Evolutionary conservation across 2,888 invertebrate genomes (phyloP).

Genomic region (Morpho deidamia): DNA sequence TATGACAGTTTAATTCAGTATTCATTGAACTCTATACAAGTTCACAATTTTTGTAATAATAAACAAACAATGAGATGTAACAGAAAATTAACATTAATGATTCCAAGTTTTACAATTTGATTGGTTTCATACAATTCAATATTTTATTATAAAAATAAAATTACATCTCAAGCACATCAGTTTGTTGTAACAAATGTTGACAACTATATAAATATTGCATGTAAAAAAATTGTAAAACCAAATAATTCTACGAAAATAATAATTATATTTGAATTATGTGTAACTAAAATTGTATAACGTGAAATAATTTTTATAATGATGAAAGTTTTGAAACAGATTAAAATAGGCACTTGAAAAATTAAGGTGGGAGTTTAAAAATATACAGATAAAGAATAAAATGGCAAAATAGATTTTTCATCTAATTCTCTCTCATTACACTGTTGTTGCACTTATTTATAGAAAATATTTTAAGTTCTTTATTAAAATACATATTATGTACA

Average conservation of each 20-base stretch:
- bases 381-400: conserved; percentile 49
- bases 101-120: conserved; percentile 7
- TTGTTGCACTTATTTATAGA: conserved; percentile 70
- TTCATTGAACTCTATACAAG: conserved; percentile 61
- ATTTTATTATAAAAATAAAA: conserved; percentile 21
- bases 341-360: conserved; percentile 53
- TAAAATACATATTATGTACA: conserved; percentile 65
- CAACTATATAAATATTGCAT: conserved; percentile 7
- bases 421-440: conserved; percentile 73
- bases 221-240: conserved; percentile 1
- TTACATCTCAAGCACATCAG: conserved; percentile 12
- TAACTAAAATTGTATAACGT: not conserved
- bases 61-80: conserved; percentile 44
- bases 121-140: conserved; percentile 9
- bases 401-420: conserved; percentile 46
- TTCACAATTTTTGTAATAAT: conserved; percentile 51
- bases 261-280: not conserved
- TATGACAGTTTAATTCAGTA: conserved; percentile 64
- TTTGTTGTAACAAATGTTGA: conserved; percentile 19
- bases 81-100: conserved; percentile 19
- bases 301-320: not conserved
- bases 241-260: not conserved
- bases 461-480: conserved; percentile 51
- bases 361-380: conserved; percentile 50
- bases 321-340: not conserved